These are phyloP conservation scores for Micrasema longulum DNA, from an alignment of 1,140 invertebrate genomes.

Conservation along the genomic window DNA sequence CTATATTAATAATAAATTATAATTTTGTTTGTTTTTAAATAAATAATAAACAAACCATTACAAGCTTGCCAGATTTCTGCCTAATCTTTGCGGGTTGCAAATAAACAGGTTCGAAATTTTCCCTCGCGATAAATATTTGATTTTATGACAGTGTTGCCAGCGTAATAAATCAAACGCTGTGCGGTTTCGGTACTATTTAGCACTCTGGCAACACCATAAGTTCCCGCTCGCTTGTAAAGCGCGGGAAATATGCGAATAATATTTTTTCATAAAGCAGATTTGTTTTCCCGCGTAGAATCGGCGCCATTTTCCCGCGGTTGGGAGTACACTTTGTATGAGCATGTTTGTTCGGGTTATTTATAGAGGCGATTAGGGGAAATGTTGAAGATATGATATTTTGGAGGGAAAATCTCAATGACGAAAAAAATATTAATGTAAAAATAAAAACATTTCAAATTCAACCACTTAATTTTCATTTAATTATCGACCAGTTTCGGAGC, in stretches of 20 bases:
- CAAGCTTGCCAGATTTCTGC: too few species aligned
- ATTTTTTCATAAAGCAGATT: conserved; percentile 19
- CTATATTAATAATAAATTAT: too few species aligned
- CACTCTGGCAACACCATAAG: conserved; percentile 18
- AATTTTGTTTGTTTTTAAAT: too few species aligned
- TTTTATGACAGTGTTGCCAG: conserved; percentile 25
- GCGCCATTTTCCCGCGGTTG: conserved; percentile 6
- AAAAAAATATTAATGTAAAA: too few species aligned
- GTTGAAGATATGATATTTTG: conserved; percentile 10
- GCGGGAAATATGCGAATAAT: not conserved
- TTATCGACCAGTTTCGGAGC: too few species aligned
- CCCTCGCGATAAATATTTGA: conserved; percentile 22
- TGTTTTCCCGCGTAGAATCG: conserved; percentile 15
- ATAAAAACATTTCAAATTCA: too few species aligned
- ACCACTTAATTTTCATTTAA: too few species aligned
- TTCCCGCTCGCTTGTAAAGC: not conserved
- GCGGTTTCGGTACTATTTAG: conserved; percentile 23
- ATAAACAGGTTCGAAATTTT: too few species aligned
- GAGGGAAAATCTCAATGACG: not conserved
- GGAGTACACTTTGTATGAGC: not conserved
- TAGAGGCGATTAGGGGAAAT: conserved; percentile 12
- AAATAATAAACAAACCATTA: too few species aligned
- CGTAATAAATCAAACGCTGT: conserved; percentile 3
- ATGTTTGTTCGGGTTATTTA: conserved; percentile 8
- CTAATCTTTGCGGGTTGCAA: too few species aligned